A percentile compares a stretch with the other conserved stretches of the same genome.
Conservation (phyloP, 1,140 invertebrate genomes). For the Heliothis virescens region DNA sequence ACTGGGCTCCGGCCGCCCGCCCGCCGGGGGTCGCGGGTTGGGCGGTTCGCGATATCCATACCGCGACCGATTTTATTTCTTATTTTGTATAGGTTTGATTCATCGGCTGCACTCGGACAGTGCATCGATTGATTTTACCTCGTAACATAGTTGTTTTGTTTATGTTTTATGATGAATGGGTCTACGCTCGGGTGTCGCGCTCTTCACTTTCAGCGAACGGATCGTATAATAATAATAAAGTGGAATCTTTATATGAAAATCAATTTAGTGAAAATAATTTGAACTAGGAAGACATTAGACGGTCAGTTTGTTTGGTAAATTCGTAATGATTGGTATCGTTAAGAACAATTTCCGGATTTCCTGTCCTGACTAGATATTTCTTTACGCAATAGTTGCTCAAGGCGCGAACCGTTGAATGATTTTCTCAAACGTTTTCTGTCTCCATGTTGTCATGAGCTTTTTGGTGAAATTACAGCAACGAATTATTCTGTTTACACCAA, state of each 20-base stretch:
- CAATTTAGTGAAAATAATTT: not conserved
- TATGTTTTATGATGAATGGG: conserved; percentile 39
- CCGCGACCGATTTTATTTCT: conserved; percentile 41
- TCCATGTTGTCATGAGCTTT: too few species aligned
- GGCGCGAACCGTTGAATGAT: too few species aligned
- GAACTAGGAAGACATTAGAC: too few species aligned
- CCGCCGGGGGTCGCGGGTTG: not conserved
- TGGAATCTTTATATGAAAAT: not conserved
- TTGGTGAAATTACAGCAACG: not conserved
- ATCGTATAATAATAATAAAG: not conserved
- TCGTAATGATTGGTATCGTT: too few species aligned
- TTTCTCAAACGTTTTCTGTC: too few species aligned
- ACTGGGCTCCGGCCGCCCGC: not conserved
- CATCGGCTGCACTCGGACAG: conserved; percentile 42
- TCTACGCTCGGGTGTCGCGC: conserved; percentile 18
- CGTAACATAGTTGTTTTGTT: conserved; percentile 31
- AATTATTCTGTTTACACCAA: not conserved
- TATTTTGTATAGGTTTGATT: conserved; percentile 46
- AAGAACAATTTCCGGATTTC: too few species aligned
- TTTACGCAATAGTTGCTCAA: too few species aligned
- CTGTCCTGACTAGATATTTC: too few species aligned
- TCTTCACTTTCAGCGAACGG: not conserved
- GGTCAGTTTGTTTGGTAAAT: too few species aligned
- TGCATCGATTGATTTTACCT: conserved; percentile 41
- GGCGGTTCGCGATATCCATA: conserved; percentile 51